Percentiles rank a stretch among this genome's conserved stretches.
These are phyloP conservation scores for Saxicola maurus DNA, from an alignment of 2,797 vertebrate species.

Conservation along the genomic window DNA sequence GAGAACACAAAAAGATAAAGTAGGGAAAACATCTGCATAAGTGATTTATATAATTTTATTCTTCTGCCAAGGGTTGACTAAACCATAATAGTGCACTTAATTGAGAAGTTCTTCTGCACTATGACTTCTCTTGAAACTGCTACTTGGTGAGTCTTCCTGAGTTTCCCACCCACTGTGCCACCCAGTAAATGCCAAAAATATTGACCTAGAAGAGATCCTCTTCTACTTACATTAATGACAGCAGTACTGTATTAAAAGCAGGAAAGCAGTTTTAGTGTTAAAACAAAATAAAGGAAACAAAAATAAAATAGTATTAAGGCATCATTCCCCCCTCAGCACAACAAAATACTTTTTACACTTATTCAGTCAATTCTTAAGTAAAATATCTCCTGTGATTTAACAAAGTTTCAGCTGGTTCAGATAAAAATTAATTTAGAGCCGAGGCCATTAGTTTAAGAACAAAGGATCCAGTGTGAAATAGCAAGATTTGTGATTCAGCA, in stretches of 20 bases:
- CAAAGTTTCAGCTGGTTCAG: neutral
- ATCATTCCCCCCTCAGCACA: neutral
- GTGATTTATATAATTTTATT: neutral
- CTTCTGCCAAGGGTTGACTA: neutral
- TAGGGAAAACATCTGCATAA: neutral
- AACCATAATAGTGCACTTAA: neutral
- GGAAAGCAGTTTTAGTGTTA: neutral
- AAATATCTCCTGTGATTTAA: neutral
- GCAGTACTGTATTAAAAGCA: neutral
- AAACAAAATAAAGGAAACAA: neutral
- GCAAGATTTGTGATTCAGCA: neutral
- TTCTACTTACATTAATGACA: neutral
- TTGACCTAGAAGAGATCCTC: neutral
- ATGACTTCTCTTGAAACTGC: neutral
- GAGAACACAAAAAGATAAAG: neutral
- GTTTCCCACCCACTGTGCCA: neutral
- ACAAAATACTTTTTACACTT: neutral
- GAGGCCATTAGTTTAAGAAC: neutral
- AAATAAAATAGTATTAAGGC: neutral
- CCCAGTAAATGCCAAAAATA: neutral
- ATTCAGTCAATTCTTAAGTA: neutral
- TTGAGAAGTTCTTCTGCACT: neutral
- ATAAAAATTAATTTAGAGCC: neutral
- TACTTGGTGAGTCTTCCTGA: neutral
- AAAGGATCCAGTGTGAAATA: neutral